Evolutionary conservation across 2,113 vertebrate species (phyloP).

Genomic region (Xenopus laevis): DNA sequence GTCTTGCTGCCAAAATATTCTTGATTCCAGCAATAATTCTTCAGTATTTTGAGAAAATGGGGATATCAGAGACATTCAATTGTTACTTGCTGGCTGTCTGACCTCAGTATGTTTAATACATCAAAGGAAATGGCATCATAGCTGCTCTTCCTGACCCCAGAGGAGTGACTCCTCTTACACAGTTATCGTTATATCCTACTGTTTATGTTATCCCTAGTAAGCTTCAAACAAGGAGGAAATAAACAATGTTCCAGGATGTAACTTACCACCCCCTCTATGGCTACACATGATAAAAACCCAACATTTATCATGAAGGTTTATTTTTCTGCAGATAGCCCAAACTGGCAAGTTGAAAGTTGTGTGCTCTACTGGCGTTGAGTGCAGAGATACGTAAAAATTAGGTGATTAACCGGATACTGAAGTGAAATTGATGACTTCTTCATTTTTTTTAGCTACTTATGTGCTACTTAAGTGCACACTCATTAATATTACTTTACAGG

Average conservation of each 20-base stretch:
- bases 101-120: slow-evolving; percentile 37
- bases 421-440: not conserved
- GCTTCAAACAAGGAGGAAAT: slow-evolving; percentile 53
- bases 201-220: slow-evolving; percentile 47
- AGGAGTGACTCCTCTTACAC: slow-evolving; percentile 45
- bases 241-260: slow-evolving; percentile 47
- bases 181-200: slow-evolving; percentile 46
- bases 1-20: too few relatives aligned
- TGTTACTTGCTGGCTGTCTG: slow-evolving; percentile 22
- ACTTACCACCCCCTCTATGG: slow-evolving; percentile 39
- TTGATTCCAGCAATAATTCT: not conserved
- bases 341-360: slow-evolving; percentile 29
- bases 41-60: not conserved
- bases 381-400: not conserved
- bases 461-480: not conserved
- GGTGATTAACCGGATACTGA: not conserved
- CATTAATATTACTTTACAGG: too few relatives aligned
- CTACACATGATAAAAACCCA: slow-evolving; percentile 38
- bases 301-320: slow-evolving; percentile 44
- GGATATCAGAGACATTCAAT: not conserved
- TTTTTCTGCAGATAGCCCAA: slow-evolving; percentile 28
- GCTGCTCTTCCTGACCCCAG: slow-evolving; percentile 47
- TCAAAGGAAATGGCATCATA: slow-evolving; percentile 49
- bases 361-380: slow-evolving; percentile 19
- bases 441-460: not conserved